Evolutionary conservation across 2,797 vertebrate genomes (phyloP), one percentile per base, ranked within the genome.

Genomic region (Pseudochromis fuscus): DNA sequence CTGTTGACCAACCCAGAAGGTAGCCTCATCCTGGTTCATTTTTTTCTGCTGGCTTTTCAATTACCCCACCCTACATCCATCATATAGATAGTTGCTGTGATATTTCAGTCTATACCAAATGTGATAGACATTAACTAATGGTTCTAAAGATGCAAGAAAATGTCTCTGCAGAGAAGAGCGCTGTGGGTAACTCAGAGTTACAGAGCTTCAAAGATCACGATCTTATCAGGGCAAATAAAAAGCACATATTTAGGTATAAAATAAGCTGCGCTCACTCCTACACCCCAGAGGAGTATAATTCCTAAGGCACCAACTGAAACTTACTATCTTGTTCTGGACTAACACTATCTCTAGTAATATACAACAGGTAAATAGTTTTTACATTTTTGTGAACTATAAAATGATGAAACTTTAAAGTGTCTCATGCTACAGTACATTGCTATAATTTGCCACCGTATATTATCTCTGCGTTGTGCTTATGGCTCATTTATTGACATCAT

Each of bases 271-370:
- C 24, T 9, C 13, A 16, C 25, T n/a, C 4, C 48, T 52, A 38
- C 38, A 23, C 48, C 46, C 61, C 28, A 64, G 40, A 19, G 40
- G 18, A 49, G 18, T 27, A 35, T 27, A 44, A 52, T 45, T 33
- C 28, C 19, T 59, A 88, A 92, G 87, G 88, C 89, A 89, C 85
- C 33, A 53, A 71, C 30, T 76, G 55, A 79, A 79, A 67, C 3
- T 0, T 55, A 73, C 33, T 77, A 31, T 61, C 49, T 72, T 73
- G n/a, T 63, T 58, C 52, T 50, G 44, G 48, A 73, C n/a, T 58
- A 69, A 4, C 23, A 13, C 33, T 35, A 13, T 35, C 33, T 13
- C 15, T 3, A 58, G 52, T 35, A 2, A 46, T 35, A 63, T 37
- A 74, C 79, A 73, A 24, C 18, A 64, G 46, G 28, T 66, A 60